Evolutionary conservation across 2,888 invertebrate genomes (phyloP), one percentile per base, ranked within the genome.

Genomic region (Hypselothyrea guttata): DNA sequence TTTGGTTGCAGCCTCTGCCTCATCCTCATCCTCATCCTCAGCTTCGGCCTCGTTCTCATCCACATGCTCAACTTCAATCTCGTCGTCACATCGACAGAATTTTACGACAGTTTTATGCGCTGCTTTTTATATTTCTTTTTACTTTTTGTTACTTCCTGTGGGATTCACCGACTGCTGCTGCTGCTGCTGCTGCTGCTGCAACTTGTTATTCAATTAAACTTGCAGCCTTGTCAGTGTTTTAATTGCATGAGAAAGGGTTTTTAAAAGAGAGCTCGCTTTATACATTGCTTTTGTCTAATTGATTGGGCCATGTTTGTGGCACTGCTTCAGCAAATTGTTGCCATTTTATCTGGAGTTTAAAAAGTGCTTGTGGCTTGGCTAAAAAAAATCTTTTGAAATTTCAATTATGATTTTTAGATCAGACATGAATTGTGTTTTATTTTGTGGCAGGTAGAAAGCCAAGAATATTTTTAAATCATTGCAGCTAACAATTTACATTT

Each of bases 171-270:
- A n/a, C n/a, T n/a, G n/a, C n/a, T n/a, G n/a, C n/a, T n/a, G n/a
- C n/a, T n/a, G n/a, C n/a, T n/a, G n/a, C n/a, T n/a, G n/a, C n/a
- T n/a, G n/a, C n/a, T 11, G 15, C 33, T 48, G 34, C 35, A 52
- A 68, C 62, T 81, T 72, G 77, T 79, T 84, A 84, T 86, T 78
- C 77, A 84, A 86, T 86, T 84, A 76, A 79, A 63, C 60, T 53
- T 22, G 57, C 41, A 56, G 65, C 53, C 74, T 47, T 57, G 59
- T 51, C 60, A 64, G 57, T 41, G 28, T 72, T 76, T 78, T 86
- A 78, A 84, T 78, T 76, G 84, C 66, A 69, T 62, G 74, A 64
- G 76, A 81, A 76, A 72, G 81, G 60, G 33, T 59, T 75, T 70
- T 60, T 44, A 52, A 59, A 46, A 31, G 41, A 49, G 9, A 11